Evolutionary conservation across 2,888 invertebrate genomes (phyloP).

Genomic region (Callyntrura sp.): DNA sequence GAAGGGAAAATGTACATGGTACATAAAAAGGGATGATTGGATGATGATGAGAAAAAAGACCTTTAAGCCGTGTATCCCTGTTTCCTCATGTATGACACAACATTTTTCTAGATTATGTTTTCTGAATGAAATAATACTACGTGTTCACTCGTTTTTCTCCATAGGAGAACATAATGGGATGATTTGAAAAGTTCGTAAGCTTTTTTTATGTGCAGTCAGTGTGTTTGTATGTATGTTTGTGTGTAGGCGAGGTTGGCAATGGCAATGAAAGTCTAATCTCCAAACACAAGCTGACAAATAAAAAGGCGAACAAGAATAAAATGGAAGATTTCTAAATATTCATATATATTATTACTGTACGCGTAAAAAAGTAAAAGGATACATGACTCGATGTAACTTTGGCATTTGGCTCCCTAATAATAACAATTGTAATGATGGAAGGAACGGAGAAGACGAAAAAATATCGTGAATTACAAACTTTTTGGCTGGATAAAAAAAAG

Average conservation of each 20-base stretch:
- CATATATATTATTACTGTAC: background rate
- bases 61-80: constrained; percentile 66
- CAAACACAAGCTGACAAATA: constrained; percentile 39
- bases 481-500: constrained; percentile 45
- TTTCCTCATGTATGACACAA: constrained; percentile 74
- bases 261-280: constrained; percentile 39
- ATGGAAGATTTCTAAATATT: background rate
- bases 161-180: constrained; percentile 46
- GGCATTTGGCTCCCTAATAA: constrained; percentile 40
- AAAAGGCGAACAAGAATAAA: constrained; percentile 33
- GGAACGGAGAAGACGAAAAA: background rate
- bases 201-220: background rate
- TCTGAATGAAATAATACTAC: constrained; percentile 67
- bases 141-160: constrained; percentile 54
- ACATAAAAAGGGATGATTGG: constrained; percentile 61
- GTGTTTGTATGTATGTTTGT: too few relatives aligned
- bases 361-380: background rate
- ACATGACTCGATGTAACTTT: background rate
- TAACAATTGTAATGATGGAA: constrained; percentile 26
- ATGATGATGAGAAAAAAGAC: constrained; percentile 65
- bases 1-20: constrained; percentile 25
- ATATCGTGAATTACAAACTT: constrained; percentile 40
- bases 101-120: constrained; percentile 72
- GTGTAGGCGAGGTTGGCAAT: constrained; percentile 65
- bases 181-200: constrained; percentile 22